Evolutionary conservation across 2,113 vertebrate genomes (phyloP), one percentile per base, ranked within the genome.

Genomic region (Laterallus jamaicensis): DNA sequence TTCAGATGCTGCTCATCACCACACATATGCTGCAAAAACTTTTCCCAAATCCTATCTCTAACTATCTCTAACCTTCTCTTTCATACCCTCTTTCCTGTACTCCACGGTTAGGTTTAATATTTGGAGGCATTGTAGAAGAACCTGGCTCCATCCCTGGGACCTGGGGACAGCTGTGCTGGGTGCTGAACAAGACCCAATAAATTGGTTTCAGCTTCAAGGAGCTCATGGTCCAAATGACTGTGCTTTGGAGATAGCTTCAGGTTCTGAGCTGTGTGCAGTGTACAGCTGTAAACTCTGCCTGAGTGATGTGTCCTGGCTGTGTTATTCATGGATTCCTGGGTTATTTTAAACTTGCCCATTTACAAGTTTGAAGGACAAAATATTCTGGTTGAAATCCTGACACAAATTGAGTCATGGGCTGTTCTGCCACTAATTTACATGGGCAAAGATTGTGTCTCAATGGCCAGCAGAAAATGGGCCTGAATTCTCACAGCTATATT

Each of bases 211-310:
- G 10, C 37, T 42, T 29, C 39, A 39, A 81, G 56, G 42, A 56
- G 2, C 19, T 78, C 71, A n/a, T 10, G 0, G 0, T 15, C 37
- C 31, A 42, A 84, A 63, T 0, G 11, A 31, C 55, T 66, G 49
- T 37, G 24, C 20, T 95, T 70, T 35, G 15, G 28, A 66, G 70
- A 29, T 0, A 25, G 42, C 29, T 86, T 69, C 12, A 24, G 9
- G 32, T 79, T 50, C 25, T 5, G 13, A 68, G 28, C 6, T 71
- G 11, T 35, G 32, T 39, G 58, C 50, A 35, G 28, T 2, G 1
- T 7, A 69, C 18, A 49, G 77, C 66, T 82, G 21, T 26, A 49
- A 92, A 74, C 18, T 62, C 39, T 29, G 18, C 49, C 29, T 54
- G 74, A 70, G 8, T 20, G 35, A 49, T 58, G 37, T 10, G 29